phyloP scores from a whole-genome alignment of 2,113 vertebrate genomes.

The Myodes glareolus region DNA sequence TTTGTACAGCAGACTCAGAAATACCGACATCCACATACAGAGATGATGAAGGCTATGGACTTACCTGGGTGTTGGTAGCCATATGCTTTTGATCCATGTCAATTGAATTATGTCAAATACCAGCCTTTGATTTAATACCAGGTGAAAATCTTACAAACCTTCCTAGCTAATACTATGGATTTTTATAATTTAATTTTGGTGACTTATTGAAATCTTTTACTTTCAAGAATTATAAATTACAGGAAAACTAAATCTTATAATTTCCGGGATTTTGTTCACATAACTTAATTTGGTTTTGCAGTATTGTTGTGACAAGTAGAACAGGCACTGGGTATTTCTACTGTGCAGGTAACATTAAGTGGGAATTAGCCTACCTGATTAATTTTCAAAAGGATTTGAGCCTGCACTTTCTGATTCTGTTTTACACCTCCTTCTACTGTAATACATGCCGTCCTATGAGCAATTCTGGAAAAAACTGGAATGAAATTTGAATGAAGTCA shows the following conservation, averaged over 20 bases:
- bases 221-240: constrained; percentile 28
- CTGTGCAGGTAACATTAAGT: neutral
- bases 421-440: neutral
- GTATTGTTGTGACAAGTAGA: neutral
- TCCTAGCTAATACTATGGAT: neutral
- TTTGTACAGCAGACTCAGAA: neutral
- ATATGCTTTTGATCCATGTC: neutral
- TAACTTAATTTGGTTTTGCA: constrained; percentile 1
- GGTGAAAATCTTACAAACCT: neutral
- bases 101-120: neutral
- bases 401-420: neutral
- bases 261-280: constrained; percentile 6
- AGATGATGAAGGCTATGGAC: neutral
- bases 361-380: neutral
- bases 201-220: neutral
- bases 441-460: neutral
- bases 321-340: neutral
- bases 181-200: neutral
- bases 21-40: neutral
- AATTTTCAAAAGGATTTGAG: neutral
- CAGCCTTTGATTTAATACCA: neutral
- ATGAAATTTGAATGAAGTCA: constrained; percentile 19
- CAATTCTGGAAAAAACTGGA: neutral
- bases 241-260: neutral
- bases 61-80: neutral